Evolutionary conservation across 2,888 invertebrate species (phyloP).

Genomic region (Eupithecia centaureata): DNA sequence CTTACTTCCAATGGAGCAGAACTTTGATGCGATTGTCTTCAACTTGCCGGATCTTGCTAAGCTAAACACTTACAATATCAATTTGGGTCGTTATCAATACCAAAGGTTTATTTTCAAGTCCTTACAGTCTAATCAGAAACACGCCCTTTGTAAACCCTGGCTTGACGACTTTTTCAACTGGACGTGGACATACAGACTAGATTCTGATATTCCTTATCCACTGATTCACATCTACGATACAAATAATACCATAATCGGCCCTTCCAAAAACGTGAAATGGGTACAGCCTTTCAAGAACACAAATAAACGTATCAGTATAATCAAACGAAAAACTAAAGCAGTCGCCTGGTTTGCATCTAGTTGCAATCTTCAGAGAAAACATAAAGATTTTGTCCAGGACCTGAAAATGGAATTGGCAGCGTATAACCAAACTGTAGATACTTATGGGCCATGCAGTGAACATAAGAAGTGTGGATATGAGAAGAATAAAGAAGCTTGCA

Average conservation of each 20-base stretch:
- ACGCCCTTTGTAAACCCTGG: conserved; percentile 61
- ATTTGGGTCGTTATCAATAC: conserved; percentile 54
- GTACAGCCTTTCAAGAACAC: conserved; percentile 53
- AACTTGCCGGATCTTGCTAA: conserved; percentile 57
- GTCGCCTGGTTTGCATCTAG: conserved; percentile 66
- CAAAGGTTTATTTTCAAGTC: conserved; percentile 73
- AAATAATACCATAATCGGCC: conserved; percentile 61
- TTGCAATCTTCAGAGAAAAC: conserved; percentile 61
- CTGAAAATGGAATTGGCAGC: conserved; percentile 58
- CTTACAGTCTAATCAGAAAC: conserved; percentile 60
- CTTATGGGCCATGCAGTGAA: conserved; percentile 63
- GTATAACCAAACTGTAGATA: conserved; percentile 66
- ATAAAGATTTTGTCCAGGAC: conserved; percentile 59
- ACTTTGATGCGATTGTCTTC: conserved; percentile 71
- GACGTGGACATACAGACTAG: conserved; percentile 76
- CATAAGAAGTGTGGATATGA: conserved; percentile 56
- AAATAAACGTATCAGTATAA: conserved; percentile 43
- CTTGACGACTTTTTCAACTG: conserved; percentile 74
- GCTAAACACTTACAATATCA: conserved; percentile 48
- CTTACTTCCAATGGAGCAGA: conserved; percentile 51
- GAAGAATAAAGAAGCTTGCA: conserved; percentile 50
- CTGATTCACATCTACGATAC: conserved; percentile 60
- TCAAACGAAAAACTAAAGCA: conserved; percentile 60
- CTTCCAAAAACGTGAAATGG: conserved; percentile 59
- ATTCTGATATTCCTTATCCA: conserved; percentile 69